Evolutionary conservation across 2,888 invertebrate genomes (phyloP).

Genomic region (Polietes domitor): DNA sequence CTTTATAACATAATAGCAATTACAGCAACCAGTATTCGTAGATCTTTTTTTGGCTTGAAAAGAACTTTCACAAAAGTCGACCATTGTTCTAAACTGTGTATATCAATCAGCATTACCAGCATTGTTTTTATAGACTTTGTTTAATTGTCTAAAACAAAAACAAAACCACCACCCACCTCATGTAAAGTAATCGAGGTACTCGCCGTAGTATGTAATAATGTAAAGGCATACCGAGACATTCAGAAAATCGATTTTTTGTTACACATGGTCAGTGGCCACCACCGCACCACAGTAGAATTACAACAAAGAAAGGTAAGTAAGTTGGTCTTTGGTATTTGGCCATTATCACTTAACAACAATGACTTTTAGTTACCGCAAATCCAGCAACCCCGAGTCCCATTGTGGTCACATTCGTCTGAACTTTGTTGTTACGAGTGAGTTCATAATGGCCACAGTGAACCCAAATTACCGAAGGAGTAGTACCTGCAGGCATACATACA

Average conservation of each 20-base stretch:
- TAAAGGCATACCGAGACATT: neutral
- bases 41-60: too few species aligned
- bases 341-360: slow-evolving; percentile 39
- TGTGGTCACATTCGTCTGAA: slow-evolving; percentile 25
- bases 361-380: slow-evolving; percentile 6
- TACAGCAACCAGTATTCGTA: too few species aligned
- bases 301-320: slow-evolving; percentile 4
- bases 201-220: neutral
- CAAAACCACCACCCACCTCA: neutral
- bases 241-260: neutral
- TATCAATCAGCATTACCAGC: too few species aligned
- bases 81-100: too few species aligned
- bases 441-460: neutral
- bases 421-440: neutral
- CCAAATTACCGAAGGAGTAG: neutral
- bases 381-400: neutral
- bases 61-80: too few species aligned
- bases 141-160: neutral
- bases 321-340: slow-evolving; percentile 14
- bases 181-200: neutral
- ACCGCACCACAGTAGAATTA: slow-evolving; percentile 9
- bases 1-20: too few species aligned
- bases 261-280: neutral
- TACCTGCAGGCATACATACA: neutral
- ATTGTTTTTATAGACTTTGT: neutral